phyloP scores from a whole-genome alignment of 2,113 vertebrate genomes.

The Otus sunia region DNA sequence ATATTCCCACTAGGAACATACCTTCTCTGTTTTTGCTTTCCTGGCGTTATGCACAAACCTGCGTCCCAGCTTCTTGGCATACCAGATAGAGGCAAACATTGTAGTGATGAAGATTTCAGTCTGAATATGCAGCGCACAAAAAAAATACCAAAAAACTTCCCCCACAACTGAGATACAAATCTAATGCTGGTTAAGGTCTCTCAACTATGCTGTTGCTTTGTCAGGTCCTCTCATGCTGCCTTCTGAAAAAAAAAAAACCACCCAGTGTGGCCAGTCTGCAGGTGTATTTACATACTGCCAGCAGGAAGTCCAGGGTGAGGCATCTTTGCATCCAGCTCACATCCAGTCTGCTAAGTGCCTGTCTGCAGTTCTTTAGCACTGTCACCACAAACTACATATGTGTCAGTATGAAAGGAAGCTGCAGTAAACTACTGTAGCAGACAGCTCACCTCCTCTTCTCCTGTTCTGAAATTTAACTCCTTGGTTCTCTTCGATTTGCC shows the following conservation, averaged over 20 bases:
- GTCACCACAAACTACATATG: conserved; percentile 76
- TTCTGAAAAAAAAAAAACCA: conserved; percentile 18
- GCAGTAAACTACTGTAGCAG: conserved; percentile 69
- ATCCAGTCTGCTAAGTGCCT: conserved; percentile 73
- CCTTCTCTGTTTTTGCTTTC: conserved; percentile 92
- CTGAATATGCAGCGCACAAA: conserved; percentile 47
- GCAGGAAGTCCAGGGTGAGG: conserved; percentile 75
- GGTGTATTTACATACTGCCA: conserved; percentile 82
- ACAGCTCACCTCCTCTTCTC: conserved; percentile 70
- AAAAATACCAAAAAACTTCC: conserved; percentile 54
- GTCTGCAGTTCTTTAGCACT: conserved; percentile 75
- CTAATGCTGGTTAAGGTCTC: conserved; percentile 53
- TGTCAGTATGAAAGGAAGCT: conserved; percentile 70
- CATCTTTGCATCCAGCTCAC: conserved; percentile 76
- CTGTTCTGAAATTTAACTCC: conserved; percentile 64
- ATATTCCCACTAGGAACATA: conserved; percentile 70
- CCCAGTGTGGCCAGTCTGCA: conserved; percentile 73
- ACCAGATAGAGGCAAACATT: conserved; percentile 97
- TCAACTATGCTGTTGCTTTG: conserved; percentile 72
- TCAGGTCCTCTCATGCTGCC: conserved; percentile 73
- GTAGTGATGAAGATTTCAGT: conserved; percentile 64
- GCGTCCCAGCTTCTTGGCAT: conserved; percentile 96
- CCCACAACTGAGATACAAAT: conserved; percentile 35
- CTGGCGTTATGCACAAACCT: conserved; percentile 93
- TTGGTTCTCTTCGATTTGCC: conserved; percentile 52